A percentile compares a stretch with the other conserved stretches of the same genome.
phyloP scores from a whole-genome alignment of 2,888 invertebrate species.

The Leptarthrus brevirostris region DNA sequence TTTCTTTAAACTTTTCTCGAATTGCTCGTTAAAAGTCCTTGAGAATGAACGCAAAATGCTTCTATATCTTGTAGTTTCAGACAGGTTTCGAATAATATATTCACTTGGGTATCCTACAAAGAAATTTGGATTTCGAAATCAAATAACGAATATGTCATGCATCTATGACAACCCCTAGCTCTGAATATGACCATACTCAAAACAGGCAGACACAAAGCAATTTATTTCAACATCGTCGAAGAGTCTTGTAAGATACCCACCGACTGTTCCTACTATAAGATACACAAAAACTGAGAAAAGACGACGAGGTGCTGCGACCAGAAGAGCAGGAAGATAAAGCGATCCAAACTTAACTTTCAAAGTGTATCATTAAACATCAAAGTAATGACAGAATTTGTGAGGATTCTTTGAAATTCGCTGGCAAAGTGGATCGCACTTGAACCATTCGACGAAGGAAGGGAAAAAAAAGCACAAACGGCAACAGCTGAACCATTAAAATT shows the following conservation, averaged over 20 bases:
- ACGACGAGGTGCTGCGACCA: not conserved
- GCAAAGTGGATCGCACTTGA: conserved; percentile 14
- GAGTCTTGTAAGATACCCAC: not conserved
- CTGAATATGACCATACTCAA: not conserved
- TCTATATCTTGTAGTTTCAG: no score
- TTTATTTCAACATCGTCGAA: not conserved
- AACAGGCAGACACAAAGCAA: not conserved
- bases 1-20: no score
- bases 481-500: conserved; percentile 39
- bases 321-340: conserved; percentile 1
- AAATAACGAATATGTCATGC: not conserved
- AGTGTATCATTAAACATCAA: conserved; percentile 53
- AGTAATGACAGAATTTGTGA: conserved; percentile 51
- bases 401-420: conserved; percentile 33
- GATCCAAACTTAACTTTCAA: conserved; percentile 32
- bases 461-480: conserved; percentile 30
- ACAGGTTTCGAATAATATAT: no score
- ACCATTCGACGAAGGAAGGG: not conserved
- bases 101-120: not conserved
- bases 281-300: not conserved
- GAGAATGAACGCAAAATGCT: no score
- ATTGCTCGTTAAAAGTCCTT: no score
- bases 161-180: not conserved
- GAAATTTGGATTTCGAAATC: not conserved
- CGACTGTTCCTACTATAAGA: not conserved